Base-by-base conservation (phyloP, 1,140 invertebrate species). In the Brachionus sp. region DNA sequence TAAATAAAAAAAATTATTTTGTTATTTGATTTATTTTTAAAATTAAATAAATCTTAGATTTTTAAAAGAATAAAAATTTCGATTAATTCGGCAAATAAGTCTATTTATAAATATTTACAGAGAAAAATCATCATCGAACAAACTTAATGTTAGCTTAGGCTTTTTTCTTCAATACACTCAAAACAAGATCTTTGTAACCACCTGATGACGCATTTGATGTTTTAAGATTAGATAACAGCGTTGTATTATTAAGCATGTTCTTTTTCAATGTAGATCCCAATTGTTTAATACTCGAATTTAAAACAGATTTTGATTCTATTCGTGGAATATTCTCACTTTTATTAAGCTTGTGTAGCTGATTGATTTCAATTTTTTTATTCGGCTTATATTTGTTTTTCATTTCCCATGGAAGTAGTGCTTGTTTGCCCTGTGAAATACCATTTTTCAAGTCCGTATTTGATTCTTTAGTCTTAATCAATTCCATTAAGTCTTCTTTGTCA, bases 81-180 rank as follows among this genome's bases (percentile, higher is more conserved):
- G 50, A 57, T 57, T 19, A 7, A 9, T 57, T 5, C 50, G 50
- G 50, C 16, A 57, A 6, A 19, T 16, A 19, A 57, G 2, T 35
- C 12, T 66, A 33, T 66, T 29, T 29, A 23, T 64, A 66, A 35
- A 66, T 35, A 66, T 66, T 29, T 35, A 66, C 64, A 66, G n/a
- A 13, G 13, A 12, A 29, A 29, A 33, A 6, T 33, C 7, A 29
- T 3, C 12, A 66, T 33, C 2, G 5, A 12, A 12, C n/a, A 12
- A 12, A 2, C n/a, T 2, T 39, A n/a, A n/a, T n/a, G n/a, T 7
- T 42, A 5, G n/a, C 16, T 19, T 0, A 7, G n/a, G 66, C 16
- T n/a, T 70, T 70, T 39, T 70, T 70, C 37, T 70, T 70, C 19
- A 70, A 70, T n/a, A 70, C 66, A 16, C 66, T 70, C 10, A 70